Percentiles rank a stretch among this genome's conserved stretches.
Conservation (phyloP, 1,140 invertebrate genomes). For the Orius insidiosus region DNA sequence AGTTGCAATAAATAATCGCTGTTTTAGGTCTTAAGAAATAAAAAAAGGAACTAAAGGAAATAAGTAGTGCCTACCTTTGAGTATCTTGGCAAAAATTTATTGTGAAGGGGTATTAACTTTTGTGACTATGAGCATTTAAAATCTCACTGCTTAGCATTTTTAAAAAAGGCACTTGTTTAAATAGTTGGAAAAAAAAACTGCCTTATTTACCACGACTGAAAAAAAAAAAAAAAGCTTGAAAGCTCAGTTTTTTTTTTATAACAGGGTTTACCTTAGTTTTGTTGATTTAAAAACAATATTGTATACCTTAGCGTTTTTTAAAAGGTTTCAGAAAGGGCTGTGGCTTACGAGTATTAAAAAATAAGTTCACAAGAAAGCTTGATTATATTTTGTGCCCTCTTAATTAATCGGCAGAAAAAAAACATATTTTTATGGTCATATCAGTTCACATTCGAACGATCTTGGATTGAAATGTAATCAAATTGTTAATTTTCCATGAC, state of each 20-base stretch:
- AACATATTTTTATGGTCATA: background rate
- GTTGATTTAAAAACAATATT: no score
- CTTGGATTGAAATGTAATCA: no score
- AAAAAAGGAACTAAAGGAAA: background rate
- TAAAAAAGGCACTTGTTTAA: background rate
- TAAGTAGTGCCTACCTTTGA: slow-evolving; percentile 10
- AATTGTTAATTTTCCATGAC: no score
- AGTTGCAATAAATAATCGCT: background rate
- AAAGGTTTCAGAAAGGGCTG: no score
- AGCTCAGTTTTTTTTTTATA: background rate
- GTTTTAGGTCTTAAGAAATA: no score
- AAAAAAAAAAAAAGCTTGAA: slow-evolving; percentile 1
- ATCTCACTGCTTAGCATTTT: background rate
- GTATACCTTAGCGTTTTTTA: no score
- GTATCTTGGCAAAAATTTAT: no score
- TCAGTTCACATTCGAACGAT: no score
- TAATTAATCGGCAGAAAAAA: background rate
- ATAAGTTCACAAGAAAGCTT: background rate
- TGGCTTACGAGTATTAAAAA: no score
- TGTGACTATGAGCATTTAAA: slow-evolving; percentile 13
- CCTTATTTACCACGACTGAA: slow-evolving; percentile 1
- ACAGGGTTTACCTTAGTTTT: no score
- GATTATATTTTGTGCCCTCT: background rate
- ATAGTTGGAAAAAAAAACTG: background rate
- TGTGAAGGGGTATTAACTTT: slow-evolving; percentile 7